Base-by-base conservation (phyloP, 1,140 invertebrate genomes). In the Tigriopus japonicus region DNA sequence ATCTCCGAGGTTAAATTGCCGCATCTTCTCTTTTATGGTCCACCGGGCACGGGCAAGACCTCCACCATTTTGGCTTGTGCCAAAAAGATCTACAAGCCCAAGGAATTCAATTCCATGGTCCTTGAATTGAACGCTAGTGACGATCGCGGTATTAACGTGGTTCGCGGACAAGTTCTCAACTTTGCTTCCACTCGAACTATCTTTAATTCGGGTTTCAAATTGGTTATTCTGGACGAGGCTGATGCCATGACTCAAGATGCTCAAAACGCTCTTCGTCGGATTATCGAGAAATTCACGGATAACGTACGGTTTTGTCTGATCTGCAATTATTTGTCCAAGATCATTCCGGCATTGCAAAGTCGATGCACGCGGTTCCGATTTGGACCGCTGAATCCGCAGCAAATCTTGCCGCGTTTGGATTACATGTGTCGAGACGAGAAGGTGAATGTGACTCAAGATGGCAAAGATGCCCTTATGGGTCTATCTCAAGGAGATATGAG, bases 21-120 rank as follows among this genome's bases (percentile, higher is more conserved):
- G 19, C 95, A 98, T 77, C 76, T 99, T 63, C 71, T 99, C 21
- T 93, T 99, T 67, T 99, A 99, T 73, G 96, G 96, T 0, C 95
- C 95, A n/a, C 95, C 96, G 6, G 91, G 94, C 58, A 99, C 96
- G n/a, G 96, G 96, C 56, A 99, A 99, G 76, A 99, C 96, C 0
- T 97, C 92, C 69, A 96, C 93, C 0, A 98, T 98, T 59, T 73
- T 99, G 42, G 96, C 96, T 0, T 85, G 92, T 13, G 84, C 90
- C 0, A 78, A 85, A 56, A 87, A 98, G 70, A 76, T 98, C 2
- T 99, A 96, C 77, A 90, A 89, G 40, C 85, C 84, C 70, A 80
- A 84, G 63, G 89, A n/a, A n/a, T 99, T 97, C 77, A 90, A 89
- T 35, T 85, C 84, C 70, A 80, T 85, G 63, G 89, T 98, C 54